These are phyloP conservation scores for Brachyhypopomus occidentalis DNA, from an alignment of 2,113 vertebrate genomes.

Conservation along the genomic window DNA sequence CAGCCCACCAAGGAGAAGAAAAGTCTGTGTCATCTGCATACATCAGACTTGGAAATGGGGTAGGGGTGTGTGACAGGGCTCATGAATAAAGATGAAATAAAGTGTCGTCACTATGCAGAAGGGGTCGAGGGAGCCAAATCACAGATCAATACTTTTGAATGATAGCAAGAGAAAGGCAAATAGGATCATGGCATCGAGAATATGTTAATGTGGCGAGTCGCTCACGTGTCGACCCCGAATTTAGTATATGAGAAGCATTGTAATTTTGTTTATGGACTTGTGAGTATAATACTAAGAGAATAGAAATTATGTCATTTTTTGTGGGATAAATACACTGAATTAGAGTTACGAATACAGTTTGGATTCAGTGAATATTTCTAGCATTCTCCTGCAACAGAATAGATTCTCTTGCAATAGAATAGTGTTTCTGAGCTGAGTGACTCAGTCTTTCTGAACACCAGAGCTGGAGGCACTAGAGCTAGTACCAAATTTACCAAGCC, in stretches of 20 bases:
- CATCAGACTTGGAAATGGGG: conserved; percentile 70
- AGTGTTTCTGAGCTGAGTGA: too few relatives aligned
- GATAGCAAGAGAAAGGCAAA: conserved; percentile 52
- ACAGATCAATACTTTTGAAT: conserved; percentile 61
- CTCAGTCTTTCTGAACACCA: too few relatives aligned
- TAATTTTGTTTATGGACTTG: neutral
- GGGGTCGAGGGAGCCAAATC: conserved; percentile 43
- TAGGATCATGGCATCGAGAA: conserved; percentile 48
- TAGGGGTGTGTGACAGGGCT: conserved; percentile 56
- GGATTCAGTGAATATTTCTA: too few relatives aligned
- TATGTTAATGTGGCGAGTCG: conserved; percentile 58
- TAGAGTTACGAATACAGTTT: too few relatives aligned
- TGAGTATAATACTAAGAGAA: too few relatives aligned
- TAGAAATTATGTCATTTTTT: too few relatives aligned
- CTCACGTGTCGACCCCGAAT: conserved; percentile 37
- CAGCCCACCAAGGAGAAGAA: conserved; percentile 44
- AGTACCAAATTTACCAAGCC: too few relatives aligned
- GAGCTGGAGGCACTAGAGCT: too few relatives aligned
- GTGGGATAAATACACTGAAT: too few relatives aligned
- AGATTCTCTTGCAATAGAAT: too few relatives aligned
- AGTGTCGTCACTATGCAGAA: conserved; percentile 54
- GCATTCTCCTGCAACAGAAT: too few relatives aligned
- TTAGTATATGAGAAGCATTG: neutral
- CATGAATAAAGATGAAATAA: conserved; percentile 72
- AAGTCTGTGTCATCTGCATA: conserved; percentile 61